Conservation (phyloP, 1,140 invertebrate species). For the Tenebrio molitor region DNA sequence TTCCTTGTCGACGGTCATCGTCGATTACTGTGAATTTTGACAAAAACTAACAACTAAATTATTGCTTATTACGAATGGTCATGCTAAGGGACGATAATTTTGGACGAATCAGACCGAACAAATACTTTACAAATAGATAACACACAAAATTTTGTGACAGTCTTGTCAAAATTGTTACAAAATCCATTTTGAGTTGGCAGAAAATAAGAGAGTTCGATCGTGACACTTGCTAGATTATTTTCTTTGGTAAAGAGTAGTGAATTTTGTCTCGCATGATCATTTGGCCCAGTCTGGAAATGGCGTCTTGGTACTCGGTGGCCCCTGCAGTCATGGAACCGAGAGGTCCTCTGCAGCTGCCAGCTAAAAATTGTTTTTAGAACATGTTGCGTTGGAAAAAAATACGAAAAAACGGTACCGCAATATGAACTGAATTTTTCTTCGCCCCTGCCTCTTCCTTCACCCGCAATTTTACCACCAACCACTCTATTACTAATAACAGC, state of each 20-base stretch:
- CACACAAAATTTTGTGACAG: constrained; percentile 58
- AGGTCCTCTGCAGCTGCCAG: constrained; percentile 53
- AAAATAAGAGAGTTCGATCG: not conserved
- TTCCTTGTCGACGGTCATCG: constrained; percentile 53
- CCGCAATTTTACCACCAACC: constrained; percentile 37
- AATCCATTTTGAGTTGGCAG: constrained; percentile 51
- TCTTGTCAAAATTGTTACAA: constrained; percentile 55
- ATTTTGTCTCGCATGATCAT: constrained; percentile 72
- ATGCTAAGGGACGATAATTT: constrained; percentile 37
- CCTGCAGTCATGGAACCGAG: constrained; percentile 53
- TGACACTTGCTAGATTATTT: constrained; percentile 3
- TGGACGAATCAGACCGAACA: constrained; percentile 46
- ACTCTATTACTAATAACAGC: constrained; percentile 49
- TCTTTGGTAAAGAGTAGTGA: constrained; percentile 59
- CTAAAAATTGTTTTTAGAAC: constrained; percentile 39
- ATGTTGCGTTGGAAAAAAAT: constrained; percentile 40
- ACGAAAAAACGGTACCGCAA: constrained; percentile 41
- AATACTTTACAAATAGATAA: constrained; percentile 51
- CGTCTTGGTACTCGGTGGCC: constrained; percentile 73
- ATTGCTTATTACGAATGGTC: constrained; percentile 45
- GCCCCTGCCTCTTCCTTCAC: constrained; percentile 20
- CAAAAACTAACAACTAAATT: constrained; percentile 41
- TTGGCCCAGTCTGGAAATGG: constrained; percentile 70
- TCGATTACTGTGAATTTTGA: constrained; percentile 41
- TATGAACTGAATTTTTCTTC: constrained; percentile 23